Base-by-base conservation (phyloP, 2,888 invertebrate species). In the Isotomurus palustris region DNA sequence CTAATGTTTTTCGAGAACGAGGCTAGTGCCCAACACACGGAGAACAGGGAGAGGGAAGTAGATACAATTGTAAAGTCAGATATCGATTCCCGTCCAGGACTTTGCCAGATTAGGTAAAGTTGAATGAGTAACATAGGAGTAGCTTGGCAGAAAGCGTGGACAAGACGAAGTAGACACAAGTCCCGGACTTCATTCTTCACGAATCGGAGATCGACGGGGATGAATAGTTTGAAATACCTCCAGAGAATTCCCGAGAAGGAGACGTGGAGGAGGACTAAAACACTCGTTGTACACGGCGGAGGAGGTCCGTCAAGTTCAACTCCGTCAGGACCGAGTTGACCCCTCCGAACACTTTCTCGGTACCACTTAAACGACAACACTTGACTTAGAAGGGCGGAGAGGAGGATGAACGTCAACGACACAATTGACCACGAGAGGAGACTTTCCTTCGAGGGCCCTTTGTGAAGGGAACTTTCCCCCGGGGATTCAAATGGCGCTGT, bases 1-100 rank as follows among this genome's bases (percentile, higher is more conserved):
- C 88, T 79, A 8, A 91, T 87, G 73, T 91, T 89, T 78, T 91
- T 91, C 74, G 87, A 89, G 76, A 91, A 92, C 69, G 90, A 90
- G 21, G 91, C 91, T 27, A 93, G 80, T 43, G 90, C 87, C 92
- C 92, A 92, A 73, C 91, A 91, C 45, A 91, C 86, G 58, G 87
- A 88, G 78, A 91, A 87, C 47, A 92, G 77, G 0, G 89, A 90
- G 2, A 91, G 76, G 0, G 84, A 83, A 3, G 89, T 86, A 0
- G 91, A 89, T 35, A 91, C 87, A 12, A 66, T 62, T 71, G 88
- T 86, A 60, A 91, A 76, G 74, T 90, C 87, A 17, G 84, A 83
- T 63, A 88, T 83, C 59, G 86, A 74, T 17, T 76, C 76, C 1
- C 73, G 72, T 12, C 72, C 71, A 10, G 74, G 62, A 70, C 73